These are phyloP conservation scores for Morus bassanus DNA, from an alignment of 2,797 vertebrate genomes.

Conservation along the genomic window DNA sequence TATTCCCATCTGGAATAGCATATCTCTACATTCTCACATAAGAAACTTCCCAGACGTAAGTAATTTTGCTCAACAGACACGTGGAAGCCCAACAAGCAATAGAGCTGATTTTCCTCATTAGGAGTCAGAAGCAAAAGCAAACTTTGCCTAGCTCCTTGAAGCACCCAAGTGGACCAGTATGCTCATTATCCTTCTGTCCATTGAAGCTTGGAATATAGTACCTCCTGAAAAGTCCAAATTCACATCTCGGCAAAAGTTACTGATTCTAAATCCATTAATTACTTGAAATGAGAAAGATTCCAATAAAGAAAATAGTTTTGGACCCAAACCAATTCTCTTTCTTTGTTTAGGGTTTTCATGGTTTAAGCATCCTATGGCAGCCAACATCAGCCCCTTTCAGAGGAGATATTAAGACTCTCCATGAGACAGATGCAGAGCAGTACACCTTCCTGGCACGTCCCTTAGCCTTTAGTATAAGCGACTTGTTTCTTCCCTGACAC, in stretches of 20 bases:
- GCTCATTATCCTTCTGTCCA: neutral
- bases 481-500: neutral
- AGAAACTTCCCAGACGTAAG: neutral
- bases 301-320: neutral
- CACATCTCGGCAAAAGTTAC: neutral
- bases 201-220: fast-evolving
- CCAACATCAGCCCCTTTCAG: no score
- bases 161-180: neutral
- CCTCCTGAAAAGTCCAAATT: neutral
- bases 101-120: neutral
- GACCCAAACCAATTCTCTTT: neutral
- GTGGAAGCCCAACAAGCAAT: neutral
- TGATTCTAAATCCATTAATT: neutral
- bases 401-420: neutral
- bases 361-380: neutral
- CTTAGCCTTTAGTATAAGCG: neutral
- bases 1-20: neutral
- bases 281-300: neutral
- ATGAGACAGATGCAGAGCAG: neutral
- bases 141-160: neutral
- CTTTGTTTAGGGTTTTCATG: neutral
- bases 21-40: neutral
- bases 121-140: neutral
- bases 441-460: neutral
- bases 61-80: neutral